Percentiles rank a stretch among this genome's conserved stretches.
These are phyloP conservation scores for Drosophila arawakana DNA, from an alignment of 1,140 invertebrate species.

Conservation along the genomic window DNA sequence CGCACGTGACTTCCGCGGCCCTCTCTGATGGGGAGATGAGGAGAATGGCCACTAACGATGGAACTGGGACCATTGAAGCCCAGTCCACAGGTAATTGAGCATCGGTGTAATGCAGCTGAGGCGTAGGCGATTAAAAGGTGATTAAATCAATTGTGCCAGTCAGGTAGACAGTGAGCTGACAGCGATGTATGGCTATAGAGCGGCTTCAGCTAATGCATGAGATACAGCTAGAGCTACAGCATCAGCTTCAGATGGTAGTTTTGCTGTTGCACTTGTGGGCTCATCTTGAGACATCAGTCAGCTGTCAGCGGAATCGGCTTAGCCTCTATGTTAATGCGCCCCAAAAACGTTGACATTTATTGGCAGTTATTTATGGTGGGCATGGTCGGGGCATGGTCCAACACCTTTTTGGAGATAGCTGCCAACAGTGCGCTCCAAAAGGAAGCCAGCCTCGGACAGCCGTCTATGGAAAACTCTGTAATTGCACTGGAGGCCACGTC, in stretches of 20 bases:
- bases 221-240: slow-evolving; percentile 10
- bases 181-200: slow-evolving; percentile 43
- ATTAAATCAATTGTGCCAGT: slow-evolving; percentile 74
- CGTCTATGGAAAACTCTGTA: slow-evolving; percentile 49
- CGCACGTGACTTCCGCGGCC: slow-evolving; percentile 75
- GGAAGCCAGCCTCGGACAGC: slow-evolving; percentile 15
- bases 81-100: slow-evolving; percentile 66
- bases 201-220: slow-evolving; percentile 12
- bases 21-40: slow-evolving; percentile 38
- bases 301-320: slow-evolving; percentile 73
- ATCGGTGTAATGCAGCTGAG: slow-evolving; percentile 45
- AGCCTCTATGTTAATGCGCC: slow-evolving; percentile 77
- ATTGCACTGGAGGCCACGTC: slow-evolving; percentile 49
- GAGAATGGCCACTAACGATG: slow-evolving; percentile 47
- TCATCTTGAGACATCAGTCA: slow-evolving; percentile 38
- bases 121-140: slow-evolving; percentile 79
- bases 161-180: slow-evolving; percentile 24
- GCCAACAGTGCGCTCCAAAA: slow-evolving; percentile 47
- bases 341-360: slow-evolving; percentile 79
- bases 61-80: slow-evolving; percentile 7
- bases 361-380: slow-evolving; percentile 79
- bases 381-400: slow-evolving; percentile 39
- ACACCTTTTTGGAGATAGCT: slow-evolving; percentile 67
- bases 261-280: slow-evolving; percentile 1
- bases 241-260: slow-evolving; percentile 8